Base-by-base conservation (phyloP, 1,140 invertebrate genomes). In the Leguminivora glycinivorella region DNA sequence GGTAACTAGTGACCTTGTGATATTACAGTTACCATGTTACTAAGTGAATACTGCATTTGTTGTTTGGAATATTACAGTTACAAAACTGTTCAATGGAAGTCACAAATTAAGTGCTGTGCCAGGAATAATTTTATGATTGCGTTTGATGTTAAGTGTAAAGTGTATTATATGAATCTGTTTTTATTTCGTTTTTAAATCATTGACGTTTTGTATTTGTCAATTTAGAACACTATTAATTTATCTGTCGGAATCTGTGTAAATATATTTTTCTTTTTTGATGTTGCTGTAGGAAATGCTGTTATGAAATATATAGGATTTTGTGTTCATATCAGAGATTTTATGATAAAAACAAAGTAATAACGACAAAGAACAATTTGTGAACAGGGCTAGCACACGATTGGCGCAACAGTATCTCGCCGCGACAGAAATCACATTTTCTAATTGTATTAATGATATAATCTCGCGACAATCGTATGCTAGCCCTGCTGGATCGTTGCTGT, bases 1-100 rank as follows among this genome's bases (percentile, higher is more conserved):
- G 87, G 80, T 90, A 85, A 84, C 82, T 40, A n/a, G 29, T 58
- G 34, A 38, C 34, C 25, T 25, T 70, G 66, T 70, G 72, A 70
- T 67, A 60, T 29, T 38, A 63, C 26, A 63, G 58, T 63, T 63
- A 63, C 58, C 29, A n/a, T 60, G 25, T 60, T 60, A 60, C 14
- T 52, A 19, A 40, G 40, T 43, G 38, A 34, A 34, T 34, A 34
- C 31, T 34, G 34, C 34, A 38, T 14, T 38, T 38, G 34, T 14
- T 9, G 14, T 38, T 14, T 38, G 34, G 6, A 0, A 38, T 38
- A 9, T 38, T 38, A 12, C 34, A 38, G 34, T 38, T 38, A 38
- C 34, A 38, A 12, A 38, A 38, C 10, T 43, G n/a, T 43, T 43
- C 38, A 43, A 43, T 43, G 40, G 17, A 17, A 6, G n/a, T 43